A percentile compares a stretch with the other conserved stretches of the same genome.
Conservation (phyloP, 2,888 invertebrate species). For the Schizaphis graminum region DNA sequence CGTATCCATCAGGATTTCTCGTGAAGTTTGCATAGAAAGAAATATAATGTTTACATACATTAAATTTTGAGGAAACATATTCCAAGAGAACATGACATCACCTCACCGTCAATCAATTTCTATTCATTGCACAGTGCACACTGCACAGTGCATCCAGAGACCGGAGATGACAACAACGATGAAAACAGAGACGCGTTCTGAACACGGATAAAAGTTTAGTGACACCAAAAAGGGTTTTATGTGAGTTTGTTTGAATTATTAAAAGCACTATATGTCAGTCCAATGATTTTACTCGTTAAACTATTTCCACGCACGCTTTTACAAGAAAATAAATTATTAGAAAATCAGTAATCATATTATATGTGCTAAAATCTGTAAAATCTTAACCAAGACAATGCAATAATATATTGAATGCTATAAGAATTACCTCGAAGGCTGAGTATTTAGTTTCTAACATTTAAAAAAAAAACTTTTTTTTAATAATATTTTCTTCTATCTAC, state of each 20-base stretch:
- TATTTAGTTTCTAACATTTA: too few species aligned
- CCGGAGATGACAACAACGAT: not conserved
- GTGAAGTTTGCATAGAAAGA: conserved; percentile 25
- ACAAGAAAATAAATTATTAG: not conserved
- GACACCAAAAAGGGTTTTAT: conserved; percentile 1
- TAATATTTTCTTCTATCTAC: too few species aligned
- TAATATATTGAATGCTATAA: too few species aligned
- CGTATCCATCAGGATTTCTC: not conserved
- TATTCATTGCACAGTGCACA: conserved; percentile 41
- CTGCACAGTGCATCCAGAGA: conserved; percentile 1
- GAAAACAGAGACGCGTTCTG: not conserved
- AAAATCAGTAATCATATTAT: not conserved
- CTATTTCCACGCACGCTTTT: not conserved
- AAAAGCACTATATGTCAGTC: conserved; percentile 6
- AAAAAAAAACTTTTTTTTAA: too few species aligned
- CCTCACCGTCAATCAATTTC: conserved; percentile 55
- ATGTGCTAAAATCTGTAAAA: not conserved
- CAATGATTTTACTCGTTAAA: not conserved
- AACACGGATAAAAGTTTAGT: conserved; percentile 17
- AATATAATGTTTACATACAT: conserved; percentile 38
- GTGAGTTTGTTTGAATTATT: conserved; percentile 40
- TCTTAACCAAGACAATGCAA: not conserved
- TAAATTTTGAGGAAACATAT: conserved; percentile 22
- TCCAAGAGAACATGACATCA: not conserved
- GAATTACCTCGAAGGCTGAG: too few species aligned